Conservation (phyloP, 1,140 invertebrate species). For the Heliconius hewitsoni region DNA sequence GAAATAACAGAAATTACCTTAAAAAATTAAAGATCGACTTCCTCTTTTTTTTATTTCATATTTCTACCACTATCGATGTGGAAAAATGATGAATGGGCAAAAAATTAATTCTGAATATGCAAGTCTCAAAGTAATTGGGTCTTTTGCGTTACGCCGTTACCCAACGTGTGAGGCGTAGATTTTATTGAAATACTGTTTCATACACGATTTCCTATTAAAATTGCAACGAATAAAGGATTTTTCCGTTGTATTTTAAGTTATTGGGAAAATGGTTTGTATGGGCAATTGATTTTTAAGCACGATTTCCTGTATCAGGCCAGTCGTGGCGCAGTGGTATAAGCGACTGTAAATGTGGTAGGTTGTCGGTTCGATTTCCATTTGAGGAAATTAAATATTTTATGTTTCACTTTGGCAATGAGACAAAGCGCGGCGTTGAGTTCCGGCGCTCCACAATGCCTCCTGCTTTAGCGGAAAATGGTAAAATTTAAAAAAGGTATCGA, state of each 20-base stretch:
- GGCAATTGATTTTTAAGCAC: not conserved
- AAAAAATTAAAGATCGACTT: not conserved
- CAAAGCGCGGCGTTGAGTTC: too few species aligned
- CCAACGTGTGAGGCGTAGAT: not conserved
- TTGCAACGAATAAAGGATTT: not conserved
- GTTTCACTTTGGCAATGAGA: too few species aligned
- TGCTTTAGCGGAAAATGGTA: too few species aligned
- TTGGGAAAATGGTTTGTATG: not conserved
- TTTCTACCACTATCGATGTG: not conserved
- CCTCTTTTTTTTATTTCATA: not conserved
- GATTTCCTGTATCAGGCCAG: not conserved
- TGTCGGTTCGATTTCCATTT: too few species aligned
- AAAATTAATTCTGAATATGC: not conserved
- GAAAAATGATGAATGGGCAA: not conserved
- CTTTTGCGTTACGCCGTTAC: not conserved
- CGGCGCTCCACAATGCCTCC: too few species aligned
- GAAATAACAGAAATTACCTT: not conserved
- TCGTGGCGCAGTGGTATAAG: too few species aligned
- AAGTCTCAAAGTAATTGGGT: not conserved
- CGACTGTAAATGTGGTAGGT: too few species aligned
- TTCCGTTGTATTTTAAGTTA: slow-evolving; percentile 3
- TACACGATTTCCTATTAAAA: not conserved
- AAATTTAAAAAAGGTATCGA: too few species aligned
- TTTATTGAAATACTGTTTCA: slow-evolving; percentile 5
- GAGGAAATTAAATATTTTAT: too few species aligned